Evolutionary conservation across 2,888 invertebrate genomes (phyloP), one percentile per base, ranked within the genome.

Genomic region (Drosophila bunnanda): DNA sequence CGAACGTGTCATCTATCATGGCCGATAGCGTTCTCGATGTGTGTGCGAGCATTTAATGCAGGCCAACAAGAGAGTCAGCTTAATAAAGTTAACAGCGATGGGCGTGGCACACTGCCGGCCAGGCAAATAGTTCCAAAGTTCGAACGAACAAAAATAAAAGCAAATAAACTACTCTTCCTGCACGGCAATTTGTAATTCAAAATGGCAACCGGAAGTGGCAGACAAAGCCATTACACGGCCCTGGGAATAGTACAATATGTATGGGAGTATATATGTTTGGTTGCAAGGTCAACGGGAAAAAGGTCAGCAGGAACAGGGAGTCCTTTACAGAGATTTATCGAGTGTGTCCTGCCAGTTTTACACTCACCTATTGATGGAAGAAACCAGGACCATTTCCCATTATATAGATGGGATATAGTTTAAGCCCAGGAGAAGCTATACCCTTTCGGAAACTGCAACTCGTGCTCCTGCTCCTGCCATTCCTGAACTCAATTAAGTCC

Each of bases 1-100:
- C 70, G 48, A 76, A 82, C 78, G 87, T 83, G 83, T 64, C 59
- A 76, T 53, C 73, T 79, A 71, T 75, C 79, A 78, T 72, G 75
- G 77, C 50, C 43, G 12, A 36, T 28, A 46, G 15, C 53, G 28
- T 32, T 36, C 4, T 17, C 12, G 7, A 4, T 55, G 34, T 43
- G 48, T 20, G 39, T 12, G 20, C 4, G 13, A 44, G 34, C 2
- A 8, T 28, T 30, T 41, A 58, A 66, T 66, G 57, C 66, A 64
- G 59, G 62, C 25, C 57, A 44, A 79, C 17, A 71, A 20, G 17
- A 20, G 22, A 17, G 20, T 4, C 53, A 65, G 65, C 53, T 78
- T 78, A 82, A 82, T 85, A 75, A 80, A 82, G 75, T 68, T 74
- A 77, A 74, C 75, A 77, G 57, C 52, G 54, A 30, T 30, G 52